Percentiles rank a stretch among this genome's conserved stretches.
These are phyloP conservation scores for Pithys albifrons DNA, from an alignment of 2,113 vertebrate genomes.

Conservation along the genomic window DNA sequence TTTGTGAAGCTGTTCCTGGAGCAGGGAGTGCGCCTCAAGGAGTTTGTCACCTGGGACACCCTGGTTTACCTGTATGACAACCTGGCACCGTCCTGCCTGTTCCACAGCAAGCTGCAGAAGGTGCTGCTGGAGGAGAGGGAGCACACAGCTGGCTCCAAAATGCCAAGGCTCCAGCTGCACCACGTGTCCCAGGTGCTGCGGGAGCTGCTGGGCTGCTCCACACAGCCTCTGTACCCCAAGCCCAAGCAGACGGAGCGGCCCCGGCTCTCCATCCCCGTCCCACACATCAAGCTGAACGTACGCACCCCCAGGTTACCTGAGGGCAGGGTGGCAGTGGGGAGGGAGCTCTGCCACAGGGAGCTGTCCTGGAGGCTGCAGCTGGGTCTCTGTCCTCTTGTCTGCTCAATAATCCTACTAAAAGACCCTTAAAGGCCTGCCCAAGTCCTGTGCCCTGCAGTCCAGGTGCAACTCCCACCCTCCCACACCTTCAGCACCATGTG, in stretches of 20 bases:
- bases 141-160: neutral
- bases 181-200: conserved; percentile 86
- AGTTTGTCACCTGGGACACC: conserved; percentile 82
- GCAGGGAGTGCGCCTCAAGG: conserved; percentile 84
- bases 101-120: conserved; percentile 84
- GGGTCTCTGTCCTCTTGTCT: neutral
- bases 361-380: neutral
- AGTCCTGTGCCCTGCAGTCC: neutral
- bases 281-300: conserved; percentile 73
- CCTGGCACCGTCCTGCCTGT: conserved; percentile 81
- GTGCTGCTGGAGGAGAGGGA: conserved; percentile 69
- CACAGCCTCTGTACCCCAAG: conserved; percentile 80
- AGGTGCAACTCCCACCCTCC: neutral
- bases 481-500: rapidly evolving
- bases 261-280: conserved; percentile 53
- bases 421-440: neutral
- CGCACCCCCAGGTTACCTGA: rapidly evolving
- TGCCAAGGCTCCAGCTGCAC: conserved; percentile 70
- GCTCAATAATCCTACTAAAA: neutral
- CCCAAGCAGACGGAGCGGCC: conserved; percentile 45
- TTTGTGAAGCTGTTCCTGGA: conserved; percentile 93
- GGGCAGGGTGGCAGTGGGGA: neutral
- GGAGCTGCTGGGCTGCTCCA: conserved; percentile 87
- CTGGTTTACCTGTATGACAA: conserved; percentile 84
- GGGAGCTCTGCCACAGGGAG: neutral